Base-by-base conservation (phyloP, 2,888 invertebrate species). In the Deroplatys truncata region DNA sequence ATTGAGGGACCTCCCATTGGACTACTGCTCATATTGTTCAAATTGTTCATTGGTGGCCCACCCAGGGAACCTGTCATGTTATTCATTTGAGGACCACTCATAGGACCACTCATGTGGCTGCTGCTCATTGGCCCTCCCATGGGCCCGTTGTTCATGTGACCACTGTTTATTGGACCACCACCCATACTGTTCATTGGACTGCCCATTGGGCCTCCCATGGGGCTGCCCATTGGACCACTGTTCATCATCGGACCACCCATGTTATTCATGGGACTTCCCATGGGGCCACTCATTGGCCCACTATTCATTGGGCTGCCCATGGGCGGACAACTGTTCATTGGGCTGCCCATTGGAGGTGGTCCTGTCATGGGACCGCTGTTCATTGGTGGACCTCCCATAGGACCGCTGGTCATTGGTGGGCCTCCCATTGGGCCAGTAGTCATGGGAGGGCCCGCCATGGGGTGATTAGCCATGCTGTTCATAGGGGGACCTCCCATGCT, bases 291-390 rank as follows among this genome's bases (percentile, higher is more conserved):
- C 92, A 93, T 93, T 49, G 93, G 93, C 56, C 93, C 92, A 93
- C 91, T 91, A 89, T 90, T 91, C 90, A 96, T 93, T 85, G 96
- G 96, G 93, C 96, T 96, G 92, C 96, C 97, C 95, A 97, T 96
- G 16, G 96, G 97, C 88, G 97, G 96, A 88, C 95, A 93, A 83
- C 93, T 93, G 91, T 93, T 93, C 93, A 94, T 95, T 10, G 94
- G 94, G 91, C 93, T 94, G 28, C 94, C 94, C 95, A 96, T 95
- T 82, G 91, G 90, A 28, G 91, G 88, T 29, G 92, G 92, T 86
- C 92, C 92, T 28, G 92, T 92, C 96, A 97, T 96, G 10, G 96
- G 95, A 91, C 95, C 96, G 91, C 97, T 95, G 90, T 94, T 95
- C 96, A 96, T 96, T 28, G 96, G 96, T 91, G 96, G 95, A n/a